Percentiles rank a stretch among this genome's conserved stretches.
Conservation (phyloP, 1,140 invertebrate species). For the Berghia stephanieae region DNA sequence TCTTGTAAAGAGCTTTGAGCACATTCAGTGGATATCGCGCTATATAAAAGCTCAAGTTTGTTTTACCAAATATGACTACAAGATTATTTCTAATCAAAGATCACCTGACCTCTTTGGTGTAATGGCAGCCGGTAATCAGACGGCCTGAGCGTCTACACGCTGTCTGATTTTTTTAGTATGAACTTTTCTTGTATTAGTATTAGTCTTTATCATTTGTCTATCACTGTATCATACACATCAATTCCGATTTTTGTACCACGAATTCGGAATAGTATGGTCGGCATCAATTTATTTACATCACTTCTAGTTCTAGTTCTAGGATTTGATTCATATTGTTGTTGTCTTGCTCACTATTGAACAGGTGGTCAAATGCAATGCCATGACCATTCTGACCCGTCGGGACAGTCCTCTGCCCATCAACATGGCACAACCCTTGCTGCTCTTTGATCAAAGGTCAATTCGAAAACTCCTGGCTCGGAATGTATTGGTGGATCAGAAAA, state of each 20-base stretch:
- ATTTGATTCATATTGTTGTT: conserved; percentile 37
- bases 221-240: conserved; percentile 12
- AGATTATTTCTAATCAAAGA: too few relatives aligned
- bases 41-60: too few relatives aligned
- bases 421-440: conserved; percentile 38
- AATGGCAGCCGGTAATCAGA: too few relatives aligned
- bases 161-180: too few relatives aligned
- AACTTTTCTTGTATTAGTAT: background rate
- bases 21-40: too few relatives aligned
- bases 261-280: conserved; percentile 8
- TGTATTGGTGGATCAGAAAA: conserved; percentile 30
- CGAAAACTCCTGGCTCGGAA: conserved; percentile 43
- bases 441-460: conserved; percentile 39
- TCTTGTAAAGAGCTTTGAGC: too few relatives aligned
- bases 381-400: conserved; percentile 30
- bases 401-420: conserved; percentile 41
- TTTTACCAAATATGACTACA: too few relatives aligned
- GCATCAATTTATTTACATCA: background rate
- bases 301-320: conserved; percentile 41
- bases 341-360: conserved; percentile 38
- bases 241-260: background rate
- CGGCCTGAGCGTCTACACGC: too few relatives aligned
- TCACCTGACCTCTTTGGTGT: too few relatives aligned
- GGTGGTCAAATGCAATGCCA: conserved; percentile 40
- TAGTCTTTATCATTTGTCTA: background rate